Conservation (phyloP, 2,113 vertebrate genomes). For the Coreoperca whiteheadi region DNA sequence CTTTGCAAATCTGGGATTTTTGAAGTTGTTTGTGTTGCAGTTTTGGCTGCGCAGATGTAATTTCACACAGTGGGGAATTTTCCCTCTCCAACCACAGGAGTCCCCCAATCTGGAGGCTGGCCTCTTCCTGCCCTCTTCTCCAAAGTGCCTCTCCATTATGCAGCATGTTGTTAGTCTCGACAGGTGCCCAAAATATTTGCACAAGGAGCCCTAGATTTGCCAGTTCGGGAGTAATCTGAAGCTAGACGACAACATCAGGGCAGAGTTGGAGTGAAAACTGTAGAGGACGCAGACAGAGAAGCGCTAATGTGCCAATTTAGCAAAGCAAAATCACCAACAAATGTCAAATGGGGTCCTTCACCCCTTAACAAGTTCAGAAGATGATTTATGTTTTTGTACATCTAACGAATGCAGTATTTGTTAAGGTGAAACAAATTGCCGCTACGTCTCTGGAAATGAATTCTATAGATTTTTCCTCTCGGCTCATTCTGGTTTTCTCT, state of each 20-base stretch:
- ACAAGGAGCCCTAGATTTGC: neutral
- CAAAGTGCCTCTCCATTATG: conserved; percentile 20
- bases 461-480: conserved; percentile 72
- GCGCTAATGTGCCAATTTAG: conserved; percentile 8
- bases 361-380: conserved; percentile 29
- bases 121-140: conserved; percentile 25
- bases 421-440: conserved; percentile 68
- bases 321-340: conserved; percentile 31
- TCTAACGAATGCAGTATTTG: conserved; percentile 55
- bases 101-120: conserved; percentile 27
- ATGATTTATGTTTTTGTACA: conserved; percentile 63
- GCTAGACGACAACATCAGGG: neutral
- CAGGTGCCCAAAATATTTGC: conserved; percentile 35
- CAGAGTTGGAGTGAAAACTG: neutral
- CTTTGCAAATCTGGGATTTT: conserved; percentile 44
- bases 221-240: neutral
- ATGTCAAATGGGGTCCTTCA: conserved; percentile 30
- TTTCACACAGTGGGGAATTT: conserved; percentile 28
- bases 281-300: neutral
- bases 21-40: conserved; percentile 43
- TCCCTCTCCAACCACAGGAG: conserved; percentile 35
- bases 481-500: conserved; percentile 55
- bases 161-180: conserved; percentile 39
- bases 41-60: conserved; percentile 37
- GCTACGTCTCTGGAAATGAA: conserved; percentile 64